Base-by-base conservation (phyloP, 1,140 invertebrate species). In the Heliconius melpomene region DNA sequence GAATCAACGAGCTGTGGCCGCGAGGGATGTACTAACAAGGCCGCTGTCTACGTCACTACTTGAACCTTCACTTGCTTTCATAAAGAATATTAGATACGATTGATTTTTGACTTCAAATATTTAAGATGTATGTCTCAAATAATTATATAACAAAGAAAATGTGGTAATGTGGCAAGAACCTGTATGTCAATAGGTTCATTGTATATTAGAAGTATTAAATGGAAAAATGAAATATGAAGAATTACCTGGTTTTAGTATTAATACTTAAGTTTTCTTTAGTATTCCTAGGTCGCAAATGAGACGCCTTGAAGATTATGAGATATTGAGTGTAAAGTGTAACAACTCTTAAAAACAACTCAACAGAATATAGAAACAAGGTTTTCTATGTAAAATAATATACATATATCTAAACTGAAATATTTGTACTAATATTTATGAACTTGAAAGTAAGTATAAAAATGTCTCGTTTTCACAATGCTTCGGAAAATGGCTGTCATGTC, bases 11-110 rank as follows among this genome's bases (percentile, higher is more conserved):
- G 74, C 38, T 75, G 52, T 32, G 29, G 74, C 74, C 74, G 52
- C 50, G 38, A 66, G 74, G 54, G 74, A 66, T 38, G 36, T 75
- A 75, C 32, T 75, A 66, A 74, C 54, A 75, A 75, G 54, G 74
- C 26, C 74, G 74, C 54, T 20, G 20, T 18, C 36, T 29, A 66
- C 74, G 74, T 75, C 74, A 75, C 74, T 7, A 52, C 18, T n/a
- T 40, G 54, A 50, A 66, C 74, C 54, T 75, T 75, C 54, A 54
- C 52, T 60, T 60, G 50, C 32, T 36, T 74, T 75, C 11, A 32
- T 54, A 66, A 75, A 75, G 54, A 60, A 57, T 66, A 66, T 66
- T 29, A 66, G 26, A 26, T 57, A 57, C 54, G 54, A 57, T 57
- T 57, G 54, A 57, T 57, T 57, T n/a, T n/a, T 23, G 7, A 18